Base-by-base conservation (phyloP, 2,797 vertebrate genomes). In the Coilia nasus region DNA sequence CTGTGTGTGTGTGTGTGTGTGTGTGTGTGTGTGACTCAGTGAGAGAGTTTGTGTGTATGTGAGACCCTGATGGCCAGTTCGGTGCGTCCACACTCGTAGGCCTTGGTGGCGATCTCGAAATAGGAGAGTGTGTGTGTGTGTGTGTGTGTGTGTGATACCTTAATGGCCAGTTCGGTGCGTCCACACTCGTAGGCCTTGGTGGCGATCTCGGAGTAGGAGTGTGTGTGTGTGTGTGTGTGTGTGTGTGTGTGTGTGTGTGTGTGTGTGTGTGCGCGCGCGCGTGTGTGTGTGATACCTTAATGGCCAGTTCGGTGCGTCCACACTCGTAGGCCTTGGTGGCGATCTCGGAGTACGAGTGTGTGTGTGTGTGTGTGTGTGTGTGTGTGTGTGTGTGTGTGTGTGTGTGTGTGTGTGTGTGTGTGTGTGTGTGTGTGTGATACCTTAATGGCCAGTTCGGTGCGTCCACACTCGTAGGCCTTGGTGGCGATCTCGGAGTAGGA, bases 371-470 rank as follows among this genome's bases (percentile, higher is more conserved):
- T 47, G 46, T 47, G 46, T 47, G 46, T 47, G 46, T 47, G 46
- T 47, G 46, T 47, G 46, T 47, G 46, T 47, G 46, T 47, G 46
- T 47, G 46, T 47, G 46, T 47, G 46, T 47, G 46, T 47, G 46
- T 47, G 46, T 47, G 46, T 47, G 46, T 47, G 46, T 47, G 46
- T 47, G 46, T 47, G 46, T 71, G 78, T 44, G 56, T 80, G 59
- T 62, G 46, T 82, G 44, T 44, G 59, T 54, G 81, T 31, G 2
- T 71, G 46, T 41, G 81, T 71, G 23, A n/a, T 31, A 98, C 97
- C 96, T 97, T 98, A 91, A 99, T 98, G 85, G 98, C 97, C 15
- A 99, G 95, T 90, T 99, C 97, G 0, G 96, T 94, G 78, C 98
- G 94, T 84, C 97, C 97, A 56, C 97, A 97, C 81, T 98, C 97